These are phyloP conservation scores for Sarcophaga bullata DNA, from an alignment of 1,140 invertebrate genomes.

Conservation along the genomic window DNA sequence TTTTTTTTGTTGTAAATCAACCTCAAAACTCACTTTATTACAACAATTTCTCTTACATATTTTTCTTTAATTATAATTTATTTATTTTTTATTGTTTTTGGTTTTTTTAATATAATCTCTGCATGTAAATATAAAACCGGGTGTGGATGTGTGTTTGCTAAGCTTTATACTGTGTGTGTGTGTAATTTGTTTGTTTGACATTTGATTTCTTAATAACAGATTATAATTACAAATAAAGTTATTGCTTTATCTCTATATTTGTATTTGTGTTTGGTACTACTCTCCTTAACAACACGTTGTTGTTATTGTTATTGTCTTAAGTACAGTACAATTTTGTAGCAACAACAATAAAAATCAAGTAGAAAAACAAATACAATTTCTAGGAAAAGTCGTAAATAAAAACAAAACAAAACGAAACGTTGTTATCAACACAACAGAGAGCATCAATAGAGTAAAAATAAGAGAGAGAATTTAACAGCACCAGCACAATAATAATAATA, in stretches of 20 bases:
- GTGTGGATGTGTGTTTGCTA: background rate
- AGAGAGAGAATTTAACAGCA: too few species aligned
- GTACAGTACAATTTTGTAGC: background rate
- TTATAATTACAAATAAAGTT: background rate
- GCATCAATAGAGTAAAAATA: too few species aligned
- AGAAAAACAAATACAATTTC: too few species aligned
- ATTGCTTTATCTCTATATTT: too few species aligned
- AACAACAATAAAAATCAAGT: background rate
- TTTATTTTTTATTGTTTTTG: background rate
- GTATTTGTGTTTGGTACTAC: too few species aligned
- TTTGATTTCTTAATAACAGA: conserved; percentile 6
- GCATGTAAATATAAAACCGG: background rate
- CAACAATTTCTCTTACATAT: background rate
- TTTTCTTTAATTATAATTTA: conserved; percentile 15
- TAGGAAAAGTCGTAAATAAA: too few species aligned
- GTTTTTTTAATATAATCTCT: background rate
- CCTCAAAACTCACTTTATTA: too few species aligned
- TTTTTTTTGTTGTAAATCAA: background rate
- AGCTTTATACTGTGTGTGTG: background rate
- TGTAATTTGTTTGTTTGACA: conserved; percentile 1
- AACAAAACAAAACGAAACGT: too few species aligned
- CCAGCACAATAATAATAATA: too few species aligned
- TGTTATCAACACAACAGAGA: too few species aligned
- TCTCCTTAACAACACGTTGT: background rate
- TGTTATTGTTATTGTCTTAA: background rate